Percentiles rank a stretch among this genome's conserved stretches.
phyloP scores from a whole-genome alignment of 2,113 vertebrate genomes.

The Noturus placidus region DNA sequence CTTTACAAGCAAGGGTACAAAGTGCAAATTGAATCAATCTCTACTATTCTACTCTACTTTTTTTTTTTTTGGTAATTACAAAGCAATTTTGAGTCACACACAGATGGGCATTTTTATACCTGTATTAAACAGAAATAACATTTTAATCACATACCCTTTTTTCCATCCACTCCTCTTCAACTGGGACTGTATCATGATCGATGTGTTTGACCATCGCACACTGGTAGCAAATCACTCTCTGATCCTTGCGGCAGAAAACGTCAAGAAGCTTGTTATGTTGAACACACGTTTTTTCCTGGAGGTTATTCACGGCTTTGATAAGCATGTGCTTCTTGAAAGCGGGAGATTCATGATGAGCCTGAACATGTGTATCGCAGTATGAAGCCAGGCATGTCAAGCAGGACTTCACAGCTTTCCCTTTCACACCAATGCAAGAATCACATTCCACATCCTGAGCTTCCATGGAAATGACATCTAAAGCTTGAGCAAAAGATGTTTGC shows the following conservation, averaged over 20 bases:
- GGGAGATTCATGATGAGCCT: constrained; percentile 77
- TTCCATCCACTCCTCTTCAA: constrained; percentile 15
- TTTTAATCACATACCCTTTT: constrained; percentile 25
- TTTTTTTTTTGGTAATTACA: not conserved
- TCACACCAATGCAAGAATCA: constrained; percentile 80
- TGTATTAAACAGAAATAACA: not conserved
- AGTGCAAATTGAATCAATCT: not conserved
- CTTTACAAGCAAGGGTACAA: not conserved
- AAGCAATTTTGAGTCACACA: not conserved
- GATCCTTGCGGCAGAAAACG: constrained; percentile 43
- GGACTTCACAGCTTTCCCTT: constrained; percentile 79
- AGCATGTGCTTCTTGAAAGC: constrained; percentile 80
- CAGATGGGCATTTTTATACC: not conserved
- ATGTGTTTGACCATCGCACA: constrained; percentile 42
- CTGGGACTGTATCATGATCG: constrained; percentile 33
- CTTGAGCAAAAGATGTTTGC: not conserved
- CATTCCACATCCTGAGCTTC: constrained; percentile 63
- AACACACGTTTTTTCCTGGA: constrained; percentile 33
- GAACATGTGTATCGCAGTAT: constrained; percentile 79
- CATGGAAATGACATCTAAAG: constrained; percentile 24
- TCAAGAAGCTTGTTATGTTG: constrained; percentile 45
- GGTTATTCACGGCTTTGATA: constrained; percentile 57
- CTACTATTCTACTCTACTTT: not conserved
- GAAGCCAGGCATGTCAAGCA: constrained; percentile 82
- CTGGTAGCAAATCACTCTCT: constrained; percentile 37